Conservation (phyloP, 2,113 vertebrate species). For the Nibea albiflora region DNA sequence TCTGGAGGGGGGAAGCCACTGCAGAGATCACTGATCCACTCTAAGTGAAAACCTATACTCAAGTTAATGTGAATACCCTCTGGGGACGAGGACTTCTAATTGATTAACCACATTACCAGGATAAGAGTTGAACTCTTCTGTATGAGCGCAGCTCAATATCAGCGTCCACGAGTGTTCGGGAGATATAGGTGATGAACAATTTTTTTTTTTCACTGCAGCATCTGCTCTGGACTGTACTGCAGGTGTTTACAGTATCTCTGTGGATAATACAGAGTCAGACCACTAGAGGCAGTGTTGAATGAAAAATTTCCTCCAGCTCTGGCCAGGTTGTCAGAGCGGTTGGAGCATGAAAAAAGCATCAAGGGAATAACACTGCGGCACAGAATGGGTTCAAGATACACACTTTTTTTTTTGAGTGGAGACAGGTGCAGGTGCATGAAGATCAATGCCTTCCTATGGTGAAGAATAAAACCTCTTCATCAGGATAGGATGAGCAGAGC, state of each 20-base stretch:
- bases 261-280: slow-evolving; percentile 41
- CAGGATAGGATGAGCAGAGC: slow-evolving; percentile 28
- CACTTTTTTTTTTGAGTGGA: slow-evolving; percentile 40
- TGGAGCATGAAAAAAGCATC: slow-evolving; percentile 59
- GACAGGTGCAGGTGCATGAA: slow-evolving; percentile 41
- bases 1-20: slow-evolving; percentile 79
- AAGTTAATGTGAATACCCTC: slow-evolving; percentile 83
- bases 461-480: slow-evolving; percentile 41
- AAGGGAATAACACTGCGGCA: slow-evolving; percentile 52
- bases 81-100: slow-evolving; percentile 79
- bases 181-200: slow-evolving; percentile 67
- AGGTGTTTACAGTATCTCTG: slow-evolving; percentile 57
- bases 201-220: slow-evolving; percentile 62
- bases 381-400: slow-evolving; percentile 37
- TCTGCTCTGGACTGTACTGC: slow-evolving; percentile 62
- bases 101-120: slow-evolving; percentile 82
- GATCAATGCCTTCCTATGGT: slow-evolving; percentile 39
- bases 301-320: slow-evolving; percentile 53
- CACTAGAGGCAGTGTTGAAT: slow-evolving; percentile 82
- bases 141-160: slow-evolving; percentile 73
- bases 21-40: slow-evolving; percentile 82
- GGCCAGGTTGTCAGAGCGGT: slow-evolving; percentile 46
- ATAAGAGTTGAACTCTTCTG: slow-evolving; percentile 78
- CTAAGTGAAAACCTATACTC: slow-evolving; percentile 86
- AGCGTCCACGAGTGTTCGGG: slow-evolving; percentile 48